Percentiles rank a stretch among this genome's conserved stretches.
These are phyloP conservation scores for Philantomba maxwellii DNA, from an alignment of 2,113 vertebrate genomes.

Conservation along the genomic window DNA sequence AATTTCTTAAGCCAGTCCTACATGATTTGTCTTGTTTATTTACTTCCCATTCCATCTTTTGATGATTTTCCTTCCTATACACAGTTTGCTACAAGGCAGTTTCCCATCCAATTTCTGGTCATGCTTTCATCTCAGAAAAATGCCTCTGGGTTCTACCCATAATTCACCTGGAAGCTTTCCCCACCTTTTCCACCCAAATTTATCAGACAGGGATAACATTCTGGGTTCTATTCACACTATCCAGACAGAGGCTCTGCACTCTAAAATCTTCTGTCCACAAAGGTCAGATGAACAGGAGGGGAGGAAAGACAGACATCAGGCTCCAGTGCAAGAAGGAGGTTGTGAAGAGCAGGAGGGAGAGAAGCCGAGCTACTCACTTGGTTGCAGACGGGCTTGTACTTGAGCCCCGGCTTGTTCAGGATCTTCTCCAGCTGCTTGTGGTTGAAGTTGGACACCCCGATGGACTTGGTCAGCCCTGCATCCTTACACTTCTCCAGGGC, in stretches of 20 bases:
- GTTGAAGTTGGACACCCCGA: conserved; percentile 86
- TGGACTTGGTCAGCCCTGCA: conserved; percentile 79
- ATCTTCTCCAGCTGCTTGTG: conserved; percentile 75
- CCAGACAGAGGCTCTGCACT: not conserved
- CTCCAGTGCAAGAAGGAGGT: not conserved
- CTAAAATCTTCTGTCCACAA: not conserved
- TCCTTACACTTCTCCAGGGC: conserved; percentile 85
- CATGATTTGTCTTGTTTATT: not conserved
- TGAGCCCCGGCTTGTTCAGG: conserved; percentile 84
- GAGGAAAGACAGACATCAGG: not conserved
- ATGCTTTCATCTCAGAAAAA: not conserved
- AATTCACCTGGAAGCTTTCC: not conserved
- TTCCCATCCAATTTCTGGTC: not conserved
- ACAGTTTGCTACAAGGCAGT: not conserved
- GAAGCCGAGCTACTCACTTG: conserved; percentile 70
- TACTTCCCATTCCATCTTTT: not conserved
- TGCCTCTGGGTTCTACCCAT: not conserved
- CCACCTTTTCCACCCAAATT: not conserved
- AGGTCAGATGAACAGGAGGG: not conserved
- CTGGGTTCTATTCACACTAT: not conserved
- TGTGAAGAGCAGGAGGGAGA: not conserved
- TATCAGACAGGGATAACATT: not conserved
- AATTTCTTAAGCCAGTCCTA: not conserved
- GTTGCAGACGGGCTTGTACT: conserved; percentile 82
- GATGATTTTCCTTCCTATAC: not conserved